Base-by-base conservation (phyloP, 2,797 vertebrate species). In the Lagocephalus sceleratus region DNA sequence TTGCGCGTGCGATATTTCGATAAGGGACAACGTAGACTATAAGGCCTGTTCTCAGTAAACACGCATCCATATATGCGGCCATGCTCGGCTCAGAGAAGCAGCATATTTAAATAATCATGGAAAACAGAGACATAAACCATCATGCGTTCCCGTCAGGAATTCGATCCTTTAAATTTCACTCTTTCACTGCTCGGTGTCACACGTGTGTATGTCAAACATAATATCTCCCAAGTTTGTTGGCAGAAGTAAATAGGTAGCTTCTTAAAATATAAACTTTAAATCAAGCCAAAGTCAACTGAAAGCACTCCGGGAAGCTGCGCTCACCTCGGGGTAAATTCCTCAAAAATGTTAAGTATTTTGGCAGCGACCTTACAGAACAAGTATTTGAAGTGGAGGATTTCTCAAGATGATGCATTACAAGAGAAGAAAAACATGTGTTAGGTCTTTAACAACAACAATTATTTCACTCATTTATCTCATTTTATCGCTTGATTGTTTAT, bases 1-100 rank as follows among this genome's bases (percentile, higher is more conserved):
- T n/a, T 73, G 76, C 50, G 68, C 66, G 63, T 70, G 78, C 38
- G 54, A 76, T 76, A 68, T 75, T 81, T 79, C 12, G 82, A 85
- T 85, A 85, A 86, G 80, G 42, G 35, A 46, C 57, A 53, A 56
- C 57, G 71, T 83, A 84, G 85, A 86, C 75, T 75, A 82, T 78
- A 71, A 65, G 56, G 53, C 61, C 66, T 53, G 66, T 65, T 81
- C 49, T 64, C 50, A 17, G 57, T 77, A 75, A 83, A 76, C 75
- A 70, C 25, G 61, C 38, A 20, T 63, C 69, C 54, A 46, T 54
- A 45, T 45, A n/a, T 44, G 45, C 53, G 60, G 46, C 68, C 25
- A 47, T 14, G 45, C 40, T 59, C 2, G 2, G 44, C 32, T 60
- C 60, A 51, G 59, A 60, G 60, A 26, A 32, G 50, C 61, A 1